phyloP scores from a whole-genome alignment of 2,113 vertebrate species.

The Chinchilla lanigera region DNA sequence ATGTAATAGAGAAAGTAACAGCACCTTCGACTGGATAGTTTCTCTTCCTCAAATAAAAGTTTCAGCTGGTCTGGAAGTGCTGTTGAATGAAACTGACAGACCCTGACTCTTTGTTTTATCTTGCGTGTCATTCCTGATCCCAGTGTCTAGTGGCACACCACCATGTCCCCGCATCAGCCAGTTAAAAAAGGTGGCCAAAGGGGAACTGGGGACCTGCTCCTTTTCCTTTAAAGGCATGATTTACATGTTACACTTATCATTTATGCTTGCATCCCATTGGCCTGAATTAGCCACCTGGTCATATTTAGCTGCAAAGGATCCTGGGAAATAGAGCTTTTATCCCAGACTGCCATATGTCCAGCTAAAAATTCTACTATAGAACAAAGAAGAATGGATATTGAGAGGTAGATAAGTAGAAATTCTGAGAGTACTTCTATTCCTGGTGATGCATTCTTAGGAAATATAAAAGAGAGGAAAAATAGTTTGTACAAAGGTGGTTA shows the following conservation, averaged over 20 bases:
- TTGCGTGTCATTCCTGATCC: neutral
- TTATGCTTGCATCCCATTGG: neutral
- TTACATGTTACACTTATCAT: neutral
- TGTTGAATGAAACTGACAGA: neutral
- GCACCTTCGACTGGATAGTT: neutral
- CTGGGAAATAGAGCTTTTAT: slow-evolving; percentile 17
- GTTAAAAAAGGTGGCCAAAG: neutral
- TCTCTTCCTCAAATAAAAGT: neutral
- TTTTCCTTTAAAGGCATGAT: neutral
- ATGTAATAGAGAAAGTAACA: neutral
- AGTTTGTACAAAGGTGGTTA: neutral
- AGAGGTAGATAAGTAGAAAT: neutral
- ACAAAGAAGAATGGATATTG: neutral
- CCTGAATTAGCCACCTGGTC: neutral
- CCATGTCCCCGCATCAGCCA: neutral
- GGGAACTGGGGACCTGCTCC: neutral
- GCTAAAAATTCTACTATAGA: neutral
- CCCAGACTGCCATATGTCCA: neutral
- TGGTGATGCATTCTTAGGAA: neutral
- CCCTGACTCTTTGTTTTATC: neutral
- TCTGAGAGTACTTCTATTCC: neutral
- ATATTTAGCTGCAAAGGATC: neutral
- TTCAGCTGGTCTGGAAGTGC: neutral
- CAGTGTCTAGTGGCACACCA: neutral
- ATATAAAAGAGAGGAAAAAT: neutral